These are phyloP conservation scores for Catalaphyllia jardinei DNA, from an alignment of 64 coral and sea anemone genomes.

Conservation along the genomic window DNA sequence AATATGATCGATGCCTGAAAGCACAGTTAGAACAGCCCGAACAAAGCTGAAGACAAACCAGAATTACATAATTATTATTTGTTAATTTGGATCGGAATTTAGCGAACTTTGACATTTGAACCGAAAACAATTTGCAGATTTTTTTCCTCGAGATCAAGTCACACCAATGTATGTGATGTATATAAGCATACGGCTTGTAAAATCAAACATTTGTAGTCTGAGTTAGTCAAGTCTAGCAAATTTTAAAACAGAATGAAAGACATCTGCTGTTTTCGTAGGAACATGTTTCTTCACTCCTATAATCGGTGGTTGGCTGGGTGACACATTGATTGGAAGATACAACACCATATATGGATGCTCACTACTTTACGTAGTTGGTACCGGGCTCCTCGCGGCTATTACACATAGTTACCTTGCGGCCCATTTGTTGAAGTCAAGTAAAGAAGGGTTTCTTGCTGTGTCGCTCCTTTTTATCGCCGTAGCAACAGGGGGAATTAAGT, in stretches of 20 bases:
- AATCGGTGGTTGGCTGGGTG: constrained; percentile 69
- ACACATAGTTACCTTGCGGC: constrained; percentile 6
- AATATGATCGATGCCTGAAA: background rate
- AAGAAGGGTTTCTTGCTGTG: constrained; percentile 36
- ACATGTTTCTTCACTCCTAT: constrained; percentile 72
- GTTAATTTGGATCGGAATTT: too few species aligned
- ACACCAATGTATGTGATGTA: too few species aligned
- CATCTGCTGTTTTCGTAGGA: background rate
- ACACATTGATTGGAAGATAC: constrained; percentile 45
- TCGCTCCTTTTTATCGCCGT: constrained; percentile 58
- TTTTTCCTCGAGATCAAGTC: too few species aligned
- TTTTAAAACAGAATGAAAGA: too few species aligned
- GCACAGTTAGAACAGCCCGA: background rate
- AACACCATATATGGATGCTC: constrained; percentile 72
- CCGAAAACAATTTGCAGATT: too few species aligned
- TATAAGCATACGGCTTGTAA: too few species aligned
- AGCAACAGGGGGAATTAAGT: constrained; percentile 77
- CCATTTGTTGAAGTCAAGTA: background rate
- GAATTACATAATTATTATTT: too few species aligned
- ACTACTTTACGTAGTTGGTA: constrained; percentile 63
- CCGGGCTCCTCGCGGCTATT: constrained; percentile 21
- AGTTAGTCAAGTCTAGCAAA: background rate
- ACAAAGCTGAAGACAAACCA: background rate
- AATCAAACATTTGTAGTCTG: too few species aligned
- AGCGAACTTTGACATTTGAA: too few species aligned